phyloP scores from a whole-genome alignment of 1,140 invertebrate genomes.

The Ceratosolen fusciceps region DNA sequence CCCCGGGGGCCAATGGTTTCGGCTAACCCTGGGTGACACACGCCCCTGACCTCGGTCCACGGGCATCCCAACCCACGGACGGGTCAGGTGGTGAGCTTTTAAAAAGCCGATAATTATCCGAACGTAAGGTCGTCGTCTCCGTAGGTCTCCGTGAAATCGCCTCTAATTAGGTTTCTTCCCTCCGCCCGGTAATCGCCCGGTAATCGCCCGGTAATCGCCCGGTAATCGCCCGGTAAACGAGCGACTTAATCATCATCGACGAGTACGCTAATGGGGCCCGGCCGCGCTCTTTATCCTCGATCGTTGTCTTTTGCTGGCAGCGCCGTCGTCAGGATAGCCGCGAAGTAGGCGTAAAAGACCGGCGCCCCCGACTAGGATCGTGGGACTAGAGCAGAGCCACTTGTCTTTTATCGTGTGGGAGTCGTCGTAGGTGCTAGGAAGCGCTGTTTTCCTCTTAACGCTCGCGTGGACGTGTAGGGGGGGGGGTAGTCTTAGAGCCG shows the following conservation, averaged over 20 bases:
- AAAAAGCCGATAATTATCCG: conserved; percentile 31
- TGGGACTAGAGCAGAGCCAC: not conserved
- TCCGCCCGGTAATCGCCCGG: conserved; percentile 10
- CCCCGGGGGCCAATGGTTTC: not conserved
- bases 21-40: no score
- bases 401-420: conserved; percentile 3
- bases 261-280: not conserved
- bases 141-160: conserved; percentile 37
- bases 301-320: not conserved
- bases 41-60: no score
- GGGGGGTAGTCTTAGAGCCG: not conserved
- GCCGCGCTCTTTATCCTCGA: not conserved
- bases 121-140: conserved; percentile 40
- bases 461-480: not conserved
- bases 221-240: no score
- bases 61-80: no score
- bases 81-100: not conserved
- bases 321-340: not conserved
- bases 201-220: no score
- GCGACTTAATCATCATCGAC: conserved; percentile 40
- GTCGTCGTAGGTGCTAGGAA: not conserved
- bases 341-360: no score
- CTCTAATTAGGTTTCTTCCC: conserved; percentile 45
- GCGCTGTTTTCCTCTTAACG: not conserved
- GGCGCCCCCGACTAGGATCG: not conserved